Evolutionary conservation across 1,140 invertebrate species (phyloP), one percentile per base, ranked within the genome.

Genomic region (Chironomus tepperi): DNA sequence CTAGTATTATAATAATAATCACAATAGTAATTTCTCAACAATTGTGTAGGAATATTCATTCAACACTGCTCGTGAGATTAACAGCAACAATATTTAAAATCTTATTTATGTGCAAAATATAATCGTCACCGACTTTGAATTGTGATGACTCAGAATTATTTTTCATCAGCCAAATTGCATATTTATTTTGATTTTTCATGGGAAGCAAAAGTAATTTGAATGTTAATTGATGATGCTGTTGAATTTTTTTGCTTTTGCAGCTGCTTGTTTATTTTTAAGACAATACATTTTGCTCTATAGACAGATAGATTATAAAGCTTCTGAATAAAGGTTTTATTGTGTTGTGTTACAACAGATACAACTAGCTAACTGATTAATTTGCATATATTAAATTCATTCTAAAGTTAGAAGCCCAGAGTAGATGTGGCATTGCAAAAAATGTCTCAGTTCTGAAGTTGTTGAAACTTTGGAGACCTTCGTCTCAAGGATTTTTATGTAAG

Each of bases 61-160:
- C n/a, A 12, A 57, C 47, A 57, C 47, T 15, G 5, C n/a, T 34
- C 24, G 24, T 34, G 24, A 34, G 24, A 34, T 34, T 34, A 34
- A 34, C 24, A 34, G 24, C 24, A 34, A 34, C 1, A 57, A 12
- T n/a, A 57, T n/a, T 57, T 57, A 57, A n/a, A 57, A 57, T 57
- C 47, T 57, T 57, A 57, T 57, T 57, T 57, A 57, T 57, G 47
- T 57, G 47, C 12, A 57, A 57, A 57, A n/a, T n/a, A 47, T n/a
- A 47, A 47, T 34, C 24, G 1, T 34, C 24, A 34, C 24, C 24
- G 24, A 34, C 24, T 34, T 34, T 34, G 24, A 34, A 34, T 34
- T 34, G 24, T 47, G 47, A 57, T 57, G 47, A 57, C 47, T 57
- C 47, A 57, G 47, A 57, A 12, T n/a, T 57, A 57, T 12, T 57